Evolutionary conservation across 2,888 invertebrate genomes (phyloP), one percentile per base, ranked within the genome.

Genomic region (Polydrusus tereticollis): DNA sequence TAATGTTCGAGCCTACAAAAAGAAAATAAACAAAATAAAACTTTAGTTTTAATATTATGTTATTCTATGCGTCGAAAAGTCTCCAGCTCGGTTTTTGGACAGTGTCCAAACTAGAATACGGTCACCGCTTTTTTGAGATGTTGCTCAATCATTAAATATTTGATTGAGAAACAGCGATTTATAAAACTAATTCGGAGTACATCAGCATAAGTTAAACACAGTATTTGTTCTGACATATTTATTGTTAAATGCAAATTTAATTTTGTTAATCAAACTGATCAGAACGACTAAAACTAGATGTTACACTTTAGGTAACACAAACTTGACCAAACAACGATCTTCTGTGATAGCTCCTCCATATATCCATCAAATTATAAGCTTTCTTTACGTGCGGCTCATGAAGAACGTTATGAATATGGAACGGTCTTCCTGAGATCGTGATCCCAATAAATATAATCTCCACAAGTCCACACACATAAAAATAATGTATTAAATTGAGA

Each of bases 81-180:
- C 62, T 62, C 47, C 62, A 33, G 62, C 33, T 20, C 16, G 14
- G 6, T 20, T 47, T 33, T 62, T 62, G 62, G 62, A 62, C 33
- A 10, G 16, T 10, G 18, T 62, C 62, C 62, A 62, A 62, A 67
- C 58, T 50, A 67, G 8, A 58, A 47, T 59, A 59, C 59, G 21
- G 47, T 67, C 67, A 67, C 26, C 29, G 58, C 59, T 67, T 67
- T 67, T 67, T 67, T 59, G 59, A 67, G 67, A 67, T 1, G 50
- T 58, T 45, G 12, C 57, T 29, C 58, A 58, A 58, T 58, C 23
- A 50, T 60, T 43, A 62, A 59, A 36, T 68, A 23, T 60, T 62
- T 36, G 38, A 67, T 67, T 58, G 47, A 50, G 67, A 59, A 67
- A 67, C 41, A 14, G 16, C 55, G 14, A 41, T 36, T 58, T 36